A percentile compares a stretch with the other conserved stretches of the same genome.
Conservation (phyloP, 2,888 invertebrate species). For the Conops quadrifasciatus region DNA sequence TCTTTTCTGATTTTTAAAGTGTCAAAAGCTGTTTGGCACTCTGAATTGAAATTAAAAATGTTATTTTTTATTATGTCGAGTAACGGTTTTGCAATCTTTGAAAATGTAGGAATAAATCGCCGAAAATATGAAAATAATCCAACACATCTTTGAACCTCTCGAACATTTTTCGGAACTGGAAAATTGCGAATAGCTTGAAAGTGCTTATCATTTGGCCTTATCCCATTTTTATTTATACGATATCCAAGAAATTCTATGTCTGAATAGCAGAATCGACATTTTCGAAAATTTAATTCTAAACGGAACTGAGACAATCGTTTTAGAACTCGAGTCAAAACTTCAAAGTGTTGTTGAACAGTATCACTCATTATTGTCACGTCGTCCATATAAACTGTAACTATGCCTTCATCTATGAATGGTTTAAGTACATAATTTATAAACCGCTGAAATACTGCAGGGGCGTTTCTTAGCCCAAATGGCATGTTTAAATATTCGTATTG, state of each 20-base stretch:
- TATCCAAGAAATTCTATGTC: no score
- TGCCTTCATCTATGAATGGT: constrained; percentile 29
- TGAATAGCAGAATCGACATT: no score
- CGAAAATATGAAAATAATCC: no score
- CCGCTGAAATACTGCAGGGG: no score
- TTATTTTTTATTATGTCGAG: constrained; percentile 28
- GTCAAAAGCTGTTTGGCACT: constrained; percentile 36
- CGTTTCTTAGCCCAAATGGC: no score
- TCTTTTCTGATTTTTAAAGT: constrained; percentile 37
- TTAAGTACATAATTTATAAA: constrained; percentile 36
- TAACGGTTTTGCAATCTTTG: constrained; percentile 37
- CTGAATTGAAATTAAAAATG: no score
- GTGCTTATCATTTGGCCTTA: constrained; percentile 34
- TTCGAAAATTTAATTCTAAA: no score
- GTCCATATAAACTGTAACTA: constrained; percentile 38
- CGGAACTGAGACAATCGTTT: no score
- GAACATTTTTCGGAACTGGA: constrained; percentile 19
- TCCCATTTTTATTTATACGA: constrained; percentile 31
- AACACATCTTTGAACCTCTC: constrained; percentile 35
- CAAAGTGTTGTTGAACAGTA: no score
- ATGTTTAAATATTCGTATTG: no score
- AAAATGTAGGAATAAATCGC: constrained; percentile 34
- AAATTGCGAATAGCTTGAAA: constrained; percentile 23
- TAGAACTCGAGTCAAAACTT: no score
- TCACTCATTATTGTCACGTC: no score